phyloP scores from a whole-genome alignment of 2,113 vertebrate species.

The Hydrolagus affinis region DNA sequence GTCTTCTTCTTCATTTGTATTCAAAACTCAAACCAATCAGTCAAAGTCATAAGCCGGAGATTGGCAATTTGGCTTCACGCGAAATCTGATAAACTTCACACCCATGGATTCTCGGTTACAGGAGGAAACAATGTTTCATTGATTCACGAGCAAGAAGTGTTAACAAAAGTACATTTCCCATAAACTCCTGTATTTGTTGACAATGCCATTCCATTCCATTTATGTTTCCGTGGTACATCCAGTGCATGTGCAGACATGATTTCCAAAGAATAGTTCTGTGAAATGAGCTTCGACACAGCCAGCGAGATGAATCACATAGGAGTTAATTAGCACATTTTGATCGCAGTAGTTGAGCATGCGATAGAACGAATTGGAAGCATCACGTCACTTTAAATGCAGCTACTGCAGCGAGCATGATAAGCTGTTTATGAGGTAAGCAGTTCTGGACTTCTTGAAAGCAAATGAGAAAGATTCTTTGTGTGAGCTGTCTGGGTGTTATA shows the following conservation, averaged over 20 bases:
- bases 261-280: not conserved
- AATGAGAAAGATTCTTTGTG: not conserved
- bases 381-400: not conserved
- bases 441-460: not conserved
- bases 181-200: not conserved
- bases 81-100: no score
- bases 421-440: not conserved
- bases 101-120: constrained; percentile 2
- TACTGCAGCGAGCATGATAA: not conserved
- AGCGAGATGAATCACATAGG: not conserved
- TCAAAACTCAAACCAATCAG: no score
- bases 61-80: no score
- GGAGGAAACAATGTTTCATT: not conserved
- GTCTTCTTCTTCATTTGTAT: no score
- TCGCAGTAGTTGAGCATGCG: not conserved
- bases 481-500: not conserved
- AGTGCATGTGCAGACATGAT: not conserved
- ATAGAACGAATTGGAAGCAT: no score
- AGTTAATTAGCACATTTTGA: not conserved
- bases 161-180: constrained; percentile 25
- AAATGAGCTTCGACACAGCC: not conserved
- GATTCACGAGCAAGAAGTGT: constrained; percentile 26
- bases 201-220: constrained; percentile 7
- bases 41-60: no score
- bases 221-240: not conserved